phyloP scores from a whole-genome alignment of 2,888 invertebrate species.

The Oligia fasciuncula region DNA sequence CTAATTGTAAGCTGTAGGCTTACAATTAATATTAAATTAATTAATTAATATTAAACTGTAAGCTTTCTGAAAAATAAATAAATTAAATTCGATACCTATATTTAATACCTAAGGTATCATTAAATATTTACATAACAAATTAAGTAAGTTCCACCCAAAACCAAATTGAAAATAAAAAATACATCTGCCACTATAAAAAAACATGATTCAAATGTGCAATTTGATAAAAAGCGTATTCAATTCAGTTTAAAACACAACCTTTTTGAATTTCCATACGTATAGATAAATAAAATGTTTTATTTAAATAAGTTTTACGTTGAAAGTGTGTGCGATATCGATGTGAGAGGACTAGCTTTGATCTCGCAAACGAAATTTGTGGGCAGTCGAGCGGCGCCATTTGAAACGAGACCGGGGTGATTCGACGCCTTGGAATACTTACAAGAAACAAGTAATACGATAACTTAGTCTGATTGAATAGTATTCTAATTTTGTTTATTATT shows the following conservation, averaged over 20 bases:
- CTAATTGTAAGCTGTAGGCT: too few species aligned
- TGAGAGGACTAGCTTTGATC: constrained; percentile 65
- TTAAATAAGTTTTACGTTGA: constrained; percentile 68
- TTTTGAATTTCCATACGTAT: constrained; percentile 31
- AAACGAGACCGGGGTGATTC: constrained; percentile 40
- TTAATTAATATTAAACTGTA: neutral
- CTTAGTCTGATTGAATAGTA: constrained; percentile 18
- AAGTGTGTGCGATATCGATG: constrained; percentile 64
- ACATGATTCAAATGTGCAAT: constrained; percentile 17
- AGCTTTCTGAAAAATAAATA: neutral
- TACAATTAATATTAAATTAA: too few species aligned
- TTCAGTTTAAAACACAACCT: constrained; percentile 37
- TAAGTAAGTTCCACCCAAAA: neutral
- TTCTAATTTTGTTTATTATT: neutral
- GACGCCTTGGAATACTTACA: constrained; percentile 34
- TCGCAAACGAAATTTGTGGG: constrained; percentile 63
- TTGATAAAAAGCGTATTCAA: constrained; percentile 33
- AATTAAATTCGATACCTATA: neutral
- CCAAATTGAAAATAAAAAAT: constrained; percentile 9
- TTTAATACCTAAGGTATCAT: neutral
- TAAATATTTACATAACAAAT: neutral
- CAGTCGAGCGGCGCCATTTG: constrained; percentile 62
- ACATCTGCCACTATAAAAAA: neutral
- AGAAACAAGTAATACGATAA: constrained; percentile 28
- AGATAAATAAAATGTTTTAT: constrained; percentile 68